Evolutionary conservation across 2,113 vertebrate species (phyloP), one percentile per base, ranked within the genome.

Genomic region (Castor canadensis): DNA sequence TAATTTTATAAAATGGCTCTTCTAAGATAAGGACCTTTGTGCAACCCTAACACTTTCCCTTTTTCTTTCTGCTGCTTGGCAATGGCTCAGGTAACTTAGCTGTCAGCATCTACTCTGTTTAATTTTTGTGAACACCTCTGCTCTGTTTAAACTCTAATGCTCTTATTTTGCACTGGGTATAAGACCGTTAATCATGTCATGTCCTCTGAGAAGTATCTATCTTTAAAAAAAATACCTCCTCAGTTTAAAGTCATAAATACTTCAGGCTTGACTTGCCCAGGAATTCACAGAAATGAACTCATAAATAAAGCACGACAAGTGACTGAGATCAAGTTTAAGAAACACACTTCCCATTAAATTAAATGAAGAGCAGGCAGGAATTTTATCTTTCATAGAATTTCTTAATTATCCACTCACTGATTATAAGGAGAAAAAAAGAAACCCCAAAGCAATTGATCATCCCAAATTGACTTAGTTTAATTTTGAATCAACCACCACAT

Each of bases 341-440:
- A 93, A 82, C n/a, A 40, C 47, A 90, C 66, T 79, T 87, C 76
- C 82, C 64, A 84, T 93, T 94, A 87, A 77, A 84, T 93, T 94
- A 87, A 77, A 54, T 76, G 35, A 87, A 87, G 30, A 87, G 32
- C 16, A 87, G 69, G 47, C 15, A 79, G 22, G 76, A 82, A 90
- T 35, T 71, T 89, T 66, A 64, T 82, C 45, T 81, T 92, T 82
- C 45, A 87, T 17, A 64, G 2, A 76, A 96, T 89, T 89, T 94
- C 47, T 67, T 87, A 91, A 85, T 94, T 92, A 92, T 49, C 38
- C 30, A 75, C 28, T 71, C 38, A 81, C 13, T 82, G 66, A 89
- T 81, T 83, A 93, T 52, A 82, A 62, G 6, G 92, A 88, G 85
- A 94, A 38, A 9, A 54, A 30, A 90, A 40, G 26, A 76, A 88